Base-by-base conservation (phyloP, 2,113 vertebrate species). In the Cichladusa arquata region DNA sequence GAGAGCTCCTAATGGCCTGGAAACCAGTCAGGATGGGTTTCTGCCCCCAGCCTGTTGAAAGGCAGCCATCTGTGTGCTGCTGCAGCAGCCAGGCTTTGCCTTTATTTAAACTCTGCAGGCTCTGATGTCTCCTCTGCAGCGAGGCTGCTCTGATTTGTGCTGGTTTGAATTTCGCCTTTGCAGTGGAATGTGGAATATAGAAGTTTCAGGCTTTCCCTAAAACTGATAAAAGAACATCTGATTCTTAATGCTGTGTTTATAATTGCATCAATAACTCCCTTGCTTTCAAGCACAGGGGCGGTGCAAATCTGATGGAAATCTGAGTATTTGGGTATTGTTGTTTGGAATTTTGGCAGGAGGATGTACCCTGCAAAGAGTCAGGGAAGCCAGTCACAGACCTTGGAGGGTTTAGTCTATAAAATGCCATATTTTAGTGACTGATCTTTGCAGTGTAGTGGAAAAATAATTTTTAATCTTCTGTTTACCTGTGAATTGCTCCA, bases 1-100 rank as follows among this genome's bases (percentile, higher is more conserved):
- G 42, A 88, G 56, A 86, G 36, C 88, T 96, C 92, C 83, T 96
- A 81, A 96, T 86, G 86, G 64, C 82, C 72, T 93, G 93, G 88
- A 96, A 93, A 96, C 65, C 77, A 86, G 80, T 71, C 94, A 92
- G 82, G 60, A 79, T 88, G 44, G 92, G 84, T 82, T 86, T 70
- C 78, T 73, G 1, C 51, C 66, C 67, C 42, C 60, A 54, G 22
- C 60, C 72, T 1, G 0, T 1, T 92, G 91, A 94, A 88, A 91
- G 38, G 1, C 81, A 92, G 86, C 69, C 92, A 84, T 93, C 77
- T 51, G 7, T 90, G 82, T 77, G 74, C 33, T 82, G 42, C 74
- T 85, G 14, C 50, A 78, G 76, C 90, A 88, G 88, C 64, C 53
- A 88, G 64, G n/a, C 13, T 79, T 80, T 88, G 71, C 64, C 44